These are phyloP conservation scores for Drosophila sulfurigaster DNA, from an alignment of 1,140 invertebrate genomes.

Conservation along the genomic window DNA sequence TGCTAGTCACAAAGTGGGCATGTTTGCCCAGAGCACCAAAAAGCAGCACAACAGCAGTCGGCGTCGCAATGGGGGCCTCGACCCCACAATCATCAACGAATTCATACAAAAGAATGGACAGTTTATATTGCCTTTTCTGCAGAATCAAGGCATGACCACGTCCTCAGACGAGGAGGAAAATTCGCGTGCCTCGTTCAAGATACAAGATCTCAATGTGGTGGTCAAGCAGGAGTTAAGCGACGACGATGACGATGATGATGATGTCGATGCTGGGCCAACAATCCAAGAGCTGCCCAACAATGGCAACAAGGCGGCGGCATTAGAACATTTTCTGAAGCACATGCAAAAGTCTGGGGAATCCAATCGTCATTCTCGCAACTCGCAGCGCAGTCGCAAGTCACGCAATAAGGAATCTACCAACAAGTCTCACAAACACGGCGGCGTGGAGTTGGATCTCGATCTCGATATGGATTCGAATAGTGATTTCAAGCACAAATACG, in stretches of 20 bases:
- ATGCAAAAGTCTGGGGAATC: conserved; percentile 80
- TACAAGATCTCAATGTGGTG: conserved; percentile 86
- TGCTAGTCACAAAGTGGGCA: conserved; percentile 78
- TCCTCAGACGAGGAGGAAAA: conserved; percentile 86
- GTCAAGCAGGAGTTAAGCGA: conserved; percentile 85
- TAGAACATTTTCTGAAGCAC: conserved; percentile 71
- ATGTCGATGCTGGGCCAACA: conserved; percentile 25
- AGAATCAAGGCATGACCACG: conserved; percentile 85
- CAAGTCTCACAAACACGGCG: conserved; percentile 21
- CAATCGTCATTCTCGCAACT: conserved; percentile 73
- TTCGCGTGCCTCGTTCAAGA: conserved; percentile 86
- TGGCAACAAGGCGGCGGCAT: conserved; percentile 68
- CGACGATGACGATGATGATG: conserved; percentile 81
- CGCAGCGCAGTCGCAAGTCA: conserved; percentile 65
- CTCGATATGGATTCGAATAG: conserved; percentile 45
- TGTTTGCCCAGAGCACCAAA: conserved; percentile 85
- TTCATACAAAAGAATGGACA: conserved; percentile 86
- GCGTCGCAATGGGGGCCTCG: conserved; percentile 87
- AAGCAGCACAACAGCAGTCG: conserved; percentile 70
- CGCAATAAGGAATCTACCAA: conserved; percentile 50
- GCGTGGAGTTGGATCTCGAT: conserved; percentile 39
- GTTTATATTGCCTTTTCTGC: conserved; percentile 86
- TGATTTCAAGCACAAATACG: conserved; percentile 66
- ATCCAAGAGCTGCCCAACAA: conserved; percentile 67
- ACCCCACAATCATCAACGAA: conserved; percentile 86